Evolutionary conservation across 2,113 vertebrate species (phyloP).

Genomic region (Alligator mississippiensis): DNA sequence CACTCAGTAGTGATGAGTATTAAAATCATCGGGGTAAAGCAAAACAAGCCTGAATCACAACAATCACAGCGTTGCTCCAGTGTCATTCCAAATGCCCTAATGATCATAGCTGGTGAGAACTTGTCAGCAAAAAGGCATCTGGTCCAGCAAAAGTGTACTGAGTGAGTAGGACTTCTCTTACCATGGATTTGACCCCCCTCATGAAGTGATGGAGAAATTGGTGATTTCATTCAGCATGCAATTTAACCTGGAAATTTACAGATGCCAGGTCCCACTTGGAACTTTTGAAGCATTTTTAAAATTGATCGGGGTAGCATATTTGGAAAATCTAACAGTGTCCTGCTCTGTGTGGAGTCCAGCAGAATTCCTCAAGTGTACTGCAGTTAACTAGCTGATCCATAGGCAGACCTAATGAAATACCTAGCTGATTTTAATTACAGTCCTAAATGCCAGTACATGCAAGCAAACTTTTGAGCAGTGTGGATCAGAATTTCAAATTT

Average conservation of each 20-base stretch:
- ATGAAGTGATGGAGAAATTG: neutral
- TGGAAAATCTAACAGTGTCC: neutral
- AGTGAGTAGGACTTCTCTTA: neutral
- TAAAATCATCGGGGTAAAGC: rapidly evolving
- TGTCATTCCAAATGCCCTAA: neutral
- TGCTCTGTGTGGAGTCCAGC: neutral
- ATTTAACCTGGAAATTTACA: neutral
- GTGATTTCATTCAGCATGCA: neutral
- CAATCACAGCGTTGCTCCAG: too few relatives aligned
- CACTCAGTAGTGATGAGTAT: neutral
- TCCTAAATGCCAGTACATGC: rapidly evolving
- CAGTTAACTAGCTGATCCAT: neutral
- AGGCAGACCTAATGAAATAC: neutral
- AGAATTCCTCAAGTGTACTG: neutral
- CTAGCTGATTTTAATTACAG: neutral
- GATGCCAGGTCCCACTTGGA: neutral
- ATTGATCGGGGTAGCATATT: neutral
- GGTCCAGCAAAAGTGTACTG: neutral
- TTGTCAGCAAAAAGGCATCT: neutral
- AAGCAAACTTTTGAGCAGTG: rapidly evolving
- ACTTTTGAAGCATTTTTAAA: neutral
- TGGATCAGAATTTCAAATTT: neutral
- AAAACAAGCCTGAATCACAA: neutral
- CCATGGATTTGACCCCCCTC: neutral
- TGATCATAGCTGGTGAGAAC: neutral